These are phyloP conservation scores for Unio pictorum DNA, from an alignment of 2,888 invertebrate genomes.

Conservation along the genomic window DNA sequence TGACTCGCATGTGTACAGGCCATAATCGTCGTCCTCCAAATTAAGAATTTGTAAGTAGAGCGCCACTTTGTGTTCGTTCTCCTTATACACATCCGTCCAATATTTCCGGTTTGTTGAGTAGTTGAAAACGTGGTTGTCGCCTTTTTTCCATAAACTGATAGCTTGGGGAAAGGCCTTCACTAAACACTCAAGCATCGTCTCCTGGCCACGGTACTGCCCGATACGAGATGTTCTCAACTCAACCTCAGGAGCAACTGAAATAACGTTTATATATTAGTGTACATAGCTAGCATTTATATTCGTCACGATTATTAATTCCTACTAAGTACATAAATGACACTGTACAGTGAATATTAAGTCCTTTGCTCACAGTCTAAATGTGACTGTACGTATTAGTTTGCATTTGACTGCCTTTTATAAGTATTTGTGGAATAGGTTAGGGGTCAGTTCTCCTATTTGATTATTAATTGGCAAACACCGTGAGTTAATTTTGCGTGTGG, in stretches of 20 bases:
- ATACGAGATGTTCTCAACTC: constrained; percentile 39
- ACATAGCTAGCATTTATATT: too few relatives aligned
- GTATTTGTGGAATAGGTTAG: too few relatives aligned
- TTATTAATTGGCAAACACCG: too few relatives aligned
- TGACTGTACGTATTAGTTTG: too few relatives aligned
- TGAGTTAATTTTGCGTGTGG: too few relatives aligned
- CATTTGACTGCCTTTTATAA: too few relatives aligned
- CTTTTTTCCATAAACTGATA: constrained; percentile 55
- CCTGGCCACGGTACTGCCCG: constrained; percentile 53
- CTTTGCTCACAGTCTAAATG: too few relatives aligned
- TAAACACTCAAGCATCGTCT: constrained; percentile 63
- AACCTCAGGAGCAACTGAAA: constrained; percentile 34
- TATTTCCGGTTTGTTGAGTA: constrained; percentile 41
- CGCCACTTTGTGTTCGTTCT: constrained; percentile 42
- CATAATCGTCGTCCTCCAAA: constrained; percentile 45
- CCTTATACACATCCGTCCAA: constrained; percentile 51
- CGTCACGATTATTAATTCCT: too few relatives aligned
- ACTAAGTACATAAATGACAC: too few relatives aligned
- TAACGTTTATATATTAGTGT: too few relatives aligned
- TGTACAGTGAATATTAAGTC: too few relatives aligned
- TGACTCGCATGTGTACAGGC: constrained; percentile 52
- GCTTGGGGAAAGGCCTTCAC: constrained; percentile 63
- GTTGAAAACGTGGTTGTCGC: constrained; percentile 15
- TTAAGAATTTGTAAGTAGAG: constrained; percentile 45
- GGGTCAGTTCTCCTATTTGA: too few relatives aligned